A percentile compares a stretch with the other conserved stretches of the same genome.
phyloP scores from a whole-genome alignment of 2,113 vertebrate species.

The Tyto alba region DNA sequence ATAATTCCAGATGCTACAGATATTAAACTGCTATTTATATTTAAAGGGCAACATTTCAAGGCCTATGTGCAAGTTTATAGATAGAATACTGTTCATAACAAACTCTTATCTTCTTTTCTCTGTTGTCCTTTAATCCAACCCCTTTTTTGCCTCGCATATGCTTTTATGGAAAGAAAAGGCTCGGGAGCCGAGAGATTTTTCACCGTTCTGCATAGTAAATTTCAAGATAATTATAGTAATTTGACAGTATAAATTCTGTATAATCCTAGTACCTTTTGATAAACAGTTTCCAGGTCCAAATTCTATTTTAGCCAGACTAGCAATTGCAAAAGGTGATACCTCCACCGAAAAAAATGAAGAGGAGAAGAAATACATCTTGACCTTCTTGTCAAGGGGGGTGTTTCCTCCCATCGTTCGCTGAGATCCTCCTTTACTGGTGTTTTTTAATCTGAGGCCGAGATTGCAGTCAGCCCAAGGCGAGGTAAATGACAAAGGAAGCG shows the following conservation, averaged over 20 bases:
- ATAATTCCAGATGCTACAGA: slow-evolving; percentile 24
- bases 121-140: not conserved
- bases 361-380: not conserved
- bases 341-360: not conserved
- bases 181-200: not conserved
- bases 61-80: not conserved
- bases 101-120: slow-evolving; percentile 5
- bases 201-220: not conserved
- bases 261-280: not conserved
- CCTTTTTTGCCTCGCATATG: not conserved
- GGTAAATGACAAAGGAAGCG: not conserved
- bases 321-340: not conserved
- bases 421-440: not conserved
- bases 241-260: not conserved
- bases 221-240: not conserved
- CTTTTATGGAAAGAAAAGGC: not conserved
- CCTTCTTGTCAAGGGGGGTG: not conserved
- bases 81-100: not conserved
- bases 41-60: slow-evolving; percentile 8
- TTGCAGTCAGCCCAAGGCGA: not conserved
- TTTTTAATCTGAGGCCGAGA: not conserved
- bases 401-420: not conserved
- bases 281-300: not conserved
- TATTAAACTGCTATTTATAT: not conserved
- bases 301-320: not conserved